Evolutionary conservation across 2,113 vertebrate species (phyloP).

Genomic region (Grammomys surdaster): DNA sequence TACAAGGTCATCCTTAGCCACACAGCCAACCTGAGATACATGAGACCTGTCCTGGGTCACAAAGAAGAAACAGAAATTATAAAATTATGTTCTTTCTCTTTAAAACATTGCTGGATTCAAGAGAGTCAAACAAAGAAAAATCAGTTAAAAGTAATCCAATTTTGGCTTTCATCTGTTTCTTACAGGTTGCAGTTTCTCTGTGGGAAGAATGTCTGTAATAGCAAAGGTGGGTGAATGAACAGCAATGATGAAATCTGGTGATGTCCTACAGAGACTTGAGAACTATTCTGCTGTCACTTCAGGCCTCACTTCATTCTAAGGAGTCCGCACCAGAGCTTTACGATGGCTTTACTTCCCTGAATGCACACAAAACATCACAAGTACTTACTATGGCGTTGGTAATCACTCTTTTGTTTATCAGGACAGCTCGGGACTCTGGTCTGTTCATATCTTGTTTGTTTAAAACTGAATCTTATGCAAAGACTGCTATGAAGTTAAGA

Average conservation of each 20-base stretch:
- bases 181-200: background rate
- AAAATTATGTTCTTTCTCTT: constrained; percentile 1
- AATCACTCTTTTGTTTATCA: constrained; percentile 39
- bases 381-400: constrained; percentile 20
- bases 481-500: constrained; percentile 22
- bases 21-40: background rate
- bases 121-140: constrained; percentile 51
- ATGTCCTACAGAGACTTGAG: background rate
- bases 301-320: constrained; percentile 6
- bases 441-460: background rate
- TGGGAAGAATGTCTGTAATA: background rate
- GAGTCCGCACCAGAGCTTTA: background rate
- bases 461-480: background rate
- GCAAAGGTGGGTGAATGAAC: background rate
- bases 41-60: background rate
- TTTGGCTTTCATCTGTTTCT: background rate
- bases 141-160: background rate
- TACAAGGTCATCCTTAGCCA: background rate
- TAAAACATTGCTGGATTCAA: constrained; percentile 28
- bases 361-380: background rate
- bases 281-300: background rate
- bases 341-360: background rate
- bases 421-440: background rate
- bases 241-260: background rate
- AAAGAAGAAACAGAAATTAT: background rate